A percentile compares a stretch with the other conserved stretches of the same genome.
phyloP scores from a whole-genome alignment of 2,888 invertebrate species.

The Ochlodes sylvanus region DNA sequence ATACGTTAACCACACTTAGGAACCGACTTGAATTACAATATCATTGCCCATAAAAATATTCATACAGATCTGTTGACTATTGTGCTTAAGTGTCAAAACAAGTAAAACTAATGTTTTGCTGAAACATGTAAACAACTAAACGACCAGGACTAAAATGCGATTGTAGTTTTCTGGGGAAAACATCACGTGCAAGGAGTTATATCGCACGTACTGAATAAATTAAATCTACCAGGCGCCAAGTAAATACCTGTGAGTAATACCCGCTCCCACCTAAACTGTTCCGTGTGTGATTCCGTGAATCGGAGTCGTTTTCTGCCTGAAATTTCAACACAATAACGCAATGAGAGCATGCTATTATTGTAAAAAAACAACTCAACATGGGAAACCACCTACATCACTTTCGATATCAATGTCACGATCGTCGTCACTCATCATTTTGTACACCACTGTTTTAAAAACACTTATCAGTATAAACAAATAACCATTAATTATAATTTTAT shows the following conservation, averaged over 20 bases:
- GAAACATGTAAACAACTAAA: no score
- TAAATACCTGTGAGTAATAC: conserved; percentile 90
- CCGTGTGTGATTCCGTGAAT: conserved; percentile 86
- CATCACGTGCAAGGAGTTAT: conserved; percentile 18
- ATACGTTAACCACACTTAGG: neutral
- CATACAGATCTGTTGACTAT: no score
- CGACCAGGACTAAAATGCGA: neutral
- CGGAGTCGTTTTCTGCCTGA: conserved; percentile 93
- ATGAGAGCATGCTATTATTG: conserved; percentile 20
- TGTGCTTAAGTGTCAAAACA: no score
- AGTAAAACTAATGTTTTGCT: no score
- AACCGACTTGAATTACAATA: neutral
- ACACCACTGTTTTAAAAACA: conserved; percentile 36
- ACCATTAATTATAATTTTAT: conserved; percentile 34
- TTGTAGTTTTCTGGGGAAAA: conserved; percentile 3
- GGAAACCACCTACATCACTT: conserved; percentile 92
- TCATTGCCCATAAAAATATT: no score
- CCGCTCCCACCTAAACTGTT: conserved; percentile 87
- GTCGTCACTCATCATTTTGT: conserved; percentile 93
- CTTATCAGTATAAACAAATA: conserved; percentile 35
- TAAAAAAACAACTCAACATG: conserved; percentile 33
- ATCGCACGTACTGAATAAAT: conserved; percentile 12
- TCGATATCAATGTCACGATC: conserved; percentile 97
- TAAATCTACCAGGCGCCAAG: conserved; percentile 12
- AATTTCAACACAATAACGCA: conserved; percentile 48